A percentile compares a stretch with the other conserved stretches of the same genome.
These are phyloP conservation scores for Antheraea pernyi DNA, from an alignment of 1,140 invertebrate genomes.

Conservation along the genomic window DNA sequence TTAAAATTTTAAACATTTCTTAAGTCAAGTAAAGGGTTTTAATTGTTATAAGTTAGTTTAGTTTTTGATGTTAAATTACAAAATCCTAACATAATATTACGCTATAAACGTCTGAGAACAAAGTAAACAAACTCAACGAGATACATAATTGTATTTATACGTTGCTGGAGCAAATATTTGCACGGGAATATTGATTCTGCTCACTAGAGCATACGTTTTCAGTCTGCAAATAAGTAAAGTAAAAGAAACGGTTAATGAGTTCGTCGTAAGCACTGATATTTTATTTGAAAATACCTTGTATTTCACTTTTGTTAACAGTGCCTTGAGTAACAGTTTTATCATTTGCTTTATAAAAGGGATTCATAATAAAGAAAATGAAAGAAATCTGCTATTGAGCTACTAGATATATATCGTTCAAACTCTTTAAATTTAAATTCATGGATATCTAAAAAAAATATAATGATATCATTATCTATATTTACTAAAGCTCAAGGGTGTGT, in stretches of 20 bases:
- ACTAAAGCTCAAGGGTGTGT: too few relatives aligned
- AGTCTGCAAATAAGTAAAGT: neutral
- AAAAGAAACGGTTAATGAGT: neutral
- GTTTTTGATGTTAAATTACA: neutral
- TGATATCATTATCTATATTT: too few relatives aligned
- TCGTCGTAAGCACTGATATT: neutral
- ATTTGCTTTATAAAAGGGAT: too few relatives aligned
- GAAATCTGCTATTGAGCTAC: too few relatives aligned
- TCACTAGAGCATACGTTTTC: slow-evolving; percentile 1
- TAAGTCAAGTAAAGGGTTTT: too few relatives aligned
- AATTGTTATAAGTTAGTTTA: too few relatives aligned
- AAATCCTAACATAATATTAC: slow-evolving; percentile 2
- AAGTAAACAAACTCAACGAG: neutral
- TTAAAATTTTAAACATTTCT: too few relatives aligned
- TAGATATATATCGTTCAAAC: too few relatives aligned
- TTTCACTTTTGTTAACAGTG: neutral
- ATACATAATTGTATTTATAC: slow-evolving; percentile 2
- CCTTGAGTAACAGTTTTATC: too few relatives aligned
- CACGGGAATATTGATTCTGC: slow-evolving; percentile 5
- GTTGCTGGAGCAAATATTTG: neutral
- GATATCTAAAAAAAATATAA: too few relatives aligned
- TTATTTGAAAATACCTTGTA: neutral
- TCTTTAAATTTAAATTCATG: too few relatives aligned
- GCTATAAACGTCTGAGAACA: neutral
- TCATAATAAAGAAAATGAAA: too few relatives aligned